phyloP scores from a whole-genome alignment of 2,888 invertebrate species.

The Bugulina stolonifera region DNA sequence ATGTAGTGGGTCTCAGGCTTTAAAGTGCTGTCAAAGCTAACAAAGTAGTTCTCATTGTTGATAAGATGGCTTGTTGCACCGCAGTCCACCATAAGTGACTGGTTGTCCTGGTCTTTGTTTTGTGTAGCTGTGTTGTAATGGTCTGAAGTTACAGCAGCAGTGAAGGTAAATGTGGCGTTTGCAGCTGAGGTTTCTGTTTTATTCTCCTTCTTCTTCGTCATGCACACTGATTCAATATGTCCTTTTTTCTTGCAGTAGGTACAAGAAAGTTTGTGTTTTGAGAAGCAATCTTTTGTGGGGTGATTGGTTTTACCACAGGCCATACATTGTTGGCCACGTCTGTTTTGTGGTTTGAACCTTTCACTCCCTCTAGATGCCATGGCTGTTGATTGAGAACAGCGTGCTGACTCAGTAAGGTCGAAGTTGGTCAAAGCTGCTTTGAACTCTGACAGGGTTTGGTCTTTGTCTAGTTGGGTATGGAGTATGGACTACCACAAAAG shows the following conservation, averaged over 20 bases:
- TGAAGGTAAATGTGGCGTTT: background rate
- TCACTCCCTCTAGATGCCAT: background rate
- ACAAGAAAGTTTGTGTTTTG: background rate
- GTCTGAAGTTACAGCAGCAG: background rate
- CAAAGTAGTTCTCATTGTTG: background rate
- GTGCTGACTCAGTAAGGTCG: background rate
- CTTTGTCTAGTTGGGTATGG: constrained; percentile 2
- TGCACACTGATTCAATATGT: background rate
- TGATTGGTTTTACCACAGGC: constrained; percentile 2
- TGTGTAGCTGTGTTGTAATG: background rate
- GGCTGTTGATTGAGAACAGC: background rate
- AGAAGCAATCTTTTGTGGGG: background rate
- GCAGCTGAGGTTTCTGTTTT: background rate
- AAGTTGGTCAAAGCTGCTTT: background rate
- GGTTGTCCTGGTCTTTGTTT: background rate
- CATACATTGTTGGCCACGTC: background rate
- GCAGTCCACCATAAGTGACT: background rate
- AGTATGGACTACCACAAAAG: constrained; percentile 2
- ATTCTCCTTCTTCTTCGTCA: constrained; percentile 19
- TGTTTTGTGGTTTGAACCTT: background rate
- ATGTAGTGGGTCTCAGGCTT: background rate
- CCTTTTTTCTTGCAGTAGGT: constrained; percentile 18
- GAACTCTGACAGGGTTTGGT: background rate
- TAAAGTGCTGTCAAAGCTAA: background rate
- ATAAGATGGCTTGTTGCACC: background rate